phyloP scores from a whole-genome alignment of 2,888 invertebrate species.

The Orthosia cruda region DNA sequence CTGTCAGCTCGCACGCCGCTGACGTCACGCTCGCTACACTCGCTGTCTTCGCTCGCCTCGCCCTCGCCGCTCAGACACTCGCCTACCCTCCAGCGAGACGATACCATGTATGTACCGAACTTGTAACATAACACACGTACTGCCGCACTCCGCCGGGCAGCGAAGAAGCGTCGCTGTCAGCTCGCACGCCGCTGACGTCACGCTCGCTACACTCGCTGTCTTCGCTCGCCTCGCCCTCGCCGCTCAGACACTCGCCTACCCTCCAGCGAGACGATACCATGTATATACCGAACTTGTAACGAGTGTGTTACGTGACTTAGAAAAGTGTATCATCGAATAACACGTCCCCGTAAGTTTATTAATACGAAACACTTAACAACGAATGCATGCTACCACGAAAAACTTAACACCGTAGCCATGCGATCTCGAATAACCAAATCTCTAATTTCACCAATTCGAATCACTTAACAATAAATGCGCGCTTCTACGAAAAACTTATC shows the following conservation, averaged over 20 bases:
- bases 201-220: constrained; percentile 89
- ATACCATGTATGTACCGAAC: constrained; percentile 79
- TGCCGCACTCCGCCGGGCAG: constrained; percentile 71
- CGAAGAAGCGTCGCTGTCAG: constrained; percentile 22
- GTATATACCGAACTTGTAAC: constrained; percentile 66
- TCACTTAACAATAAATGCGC: too few relatives aligned
- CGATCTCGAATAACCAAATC: too few relatives aligned
- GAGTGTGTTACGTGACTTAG: too few relatives aligned
- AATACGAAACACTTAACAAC: too few relatives aligned
- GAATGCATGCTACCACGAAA: too few relatives aligned
- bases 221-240: constrained; percentile 81
- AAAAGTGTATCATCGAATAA: too few relatives aligned
- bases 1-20: constrained; percentile 83
- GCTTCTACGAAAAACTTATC: too few relatives aligned
- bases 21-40: constrained; percentile 88
- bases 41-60: constrained; percentile 86
- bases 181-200: constrained; percentile 85
- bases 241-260: constrained; percentile 81
- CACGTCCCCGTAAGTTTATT: too few relatives aligned
- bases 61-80: constrained; percentile 78
- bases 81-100: constrained; percentile 86
- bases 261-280: constrained; percentile 87
- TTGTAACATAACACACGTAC: neutral
- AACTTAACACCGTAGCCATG: too few relatives aligned
- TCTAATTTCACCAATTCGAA: too few relatives aligned